Base-by-base conservation (phyloP, 2,113 vertebrate genomes). In the Trematomus loennbergii region DNA sequence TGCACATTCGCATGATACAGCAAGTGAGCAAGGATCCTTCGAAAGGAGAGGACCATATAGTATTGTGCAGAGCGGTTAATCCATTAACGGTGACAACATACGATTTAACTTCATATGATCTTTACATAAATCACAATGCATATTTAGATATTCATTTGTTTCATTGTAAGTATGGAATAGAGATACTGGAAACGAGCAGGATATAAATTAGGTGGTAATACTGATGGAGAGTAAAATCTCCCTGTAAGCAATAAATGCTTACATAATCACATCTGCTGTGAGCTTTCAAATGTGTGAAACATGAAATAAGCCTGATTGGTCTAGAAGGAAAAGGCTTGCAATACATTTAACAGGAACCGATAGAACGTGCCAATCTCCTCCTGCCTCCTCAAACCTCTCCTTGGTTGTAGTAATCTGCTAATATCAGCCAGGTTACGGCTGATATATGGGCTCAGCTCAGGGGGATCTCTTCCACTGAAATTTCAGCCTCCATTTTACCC, bases 401-500 rank as follows among this genome's bases (percentile, higher is more conserved):
- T 53, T 65, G 65, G 50, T 57, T 72, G 86, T 79, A 78, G 72
- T 83, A 71, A 87, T 85, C 76, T 83, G 78, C 78, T 82, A 78
- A 88, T 84, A 81, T 87, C 88, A 90, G 82, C 63, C 75, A 81
- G 79, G 73, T 81, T 90, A 85, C 72, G 57, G 84, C 76, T 91
- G 75, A 75, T 79, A 73, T 68, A 72, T 89, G 83, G 82, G 82
- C 81, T 82, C 80, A 63, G 90, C 89, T 93, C 79, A 81, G 79
- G 81, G 84, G 81, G 82, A 80, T 94, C 82, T 88, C 75, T 88
- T 65, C 76, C 84, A 74, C 50, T 68, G 79, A 90, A 83, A 88
- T 89, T 73, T 87, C 83, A 94, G 91, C 93, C 94, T 95, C 95
- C 94, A 95, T 96, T 95, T 95, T 93, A 88, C 88, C 88, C 78